phyloP scores from a whole-genome alignment of 2,888 invertebrate genomes.

The Orthosia cruda region DNA sequence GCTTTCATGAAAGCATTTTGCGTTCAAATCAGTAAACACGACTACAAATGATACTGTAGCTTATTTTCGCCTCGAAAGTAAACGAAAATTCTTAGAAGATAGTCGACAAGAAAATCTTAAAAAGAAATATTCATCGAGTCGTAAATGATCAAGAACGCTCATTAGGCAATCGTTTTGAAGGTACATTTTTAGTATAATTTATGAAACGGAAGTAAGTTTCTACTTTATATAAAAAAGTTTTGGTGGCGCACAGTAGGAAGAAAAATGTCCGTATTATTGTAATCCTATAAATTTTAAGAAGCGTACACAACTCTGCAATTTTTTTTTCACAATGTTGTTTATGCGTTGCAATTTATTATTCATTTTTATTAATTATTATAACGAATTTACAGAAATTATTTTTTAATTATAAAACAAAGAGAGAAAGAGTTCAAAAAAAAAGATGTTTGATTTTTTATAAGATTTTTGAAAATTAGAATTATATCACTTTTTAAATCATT shows the following conservation, averaged over 20 bases:
- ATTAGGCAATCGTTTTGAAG: slow-evolving; percentile 10
- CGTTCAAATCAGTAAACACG: slow-evolving; percentile 6
- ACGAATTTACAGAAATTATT: slow-evolving; percentile 30
- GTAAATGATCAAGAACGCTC: slow-evolving; percentile 29
- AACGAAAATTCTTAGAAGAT: slow-evolving; percentile 14
- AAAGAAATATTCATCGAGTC: slow-evolving; percentile 27
- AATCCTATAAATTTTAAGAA: slow-evolving; percentile 56
- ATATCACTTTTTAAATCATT: slow-evolving; percentile 51
- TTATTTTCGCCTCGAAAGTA: neutral
- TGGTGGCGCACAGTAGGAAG: slow-evolving; percentile 60
- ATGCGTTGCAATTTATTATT: slow-evolving; percentile 42
- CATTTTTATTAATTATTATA: slow-evolving; percentile 19
- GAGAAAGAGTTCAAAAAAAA: no score
- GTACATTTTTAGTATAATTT: slow-evolving; percentile 15
- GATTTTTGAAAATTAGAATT: slow-evolving; percentile 33
- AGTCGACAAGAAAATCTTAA: slow-evolving; percentile 8
- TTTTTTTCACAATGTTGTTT: slow-evolving; percentile 55
- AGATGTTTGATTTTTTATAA: no score
- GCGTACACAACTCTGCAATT: slow-evolving; percentile 60
- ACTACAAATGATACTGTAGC: neutral
- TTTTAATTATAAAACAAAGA: neutral
- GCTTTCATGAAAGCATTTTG: slow-evolving; percentile 8
- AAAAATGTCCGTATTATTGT: slow-evolving; percentile 62
- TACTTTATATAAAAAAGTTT: neutral
- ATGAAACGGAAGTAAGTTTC: slow-evolving; percentile 27